Evolutionary conservation across 2,113 vertebrate genomes (phyloP).

Genomic region (Gulo gulo): DNA sequence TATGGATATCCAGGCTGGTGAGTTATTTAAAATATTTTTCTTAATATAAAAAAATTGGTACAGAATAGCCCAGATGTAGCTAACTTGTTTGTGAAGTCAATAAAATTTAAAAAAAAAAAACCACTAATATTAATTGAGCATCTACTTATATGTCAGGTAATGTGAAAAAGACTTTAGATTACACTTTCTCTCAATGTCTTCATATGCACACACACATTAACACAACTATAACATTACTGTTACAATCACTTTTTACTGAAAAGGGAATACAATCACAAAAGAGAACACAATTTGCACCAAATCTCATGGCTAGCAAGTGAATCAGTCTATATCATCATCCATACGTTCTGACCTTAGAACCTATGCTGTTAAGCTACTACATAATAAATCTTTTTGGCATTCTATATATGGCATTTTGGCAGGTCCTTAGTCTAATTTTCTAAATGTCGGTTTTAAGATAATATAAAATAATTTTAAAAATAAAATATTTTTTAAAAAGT

Average conservation of each 20-base stretch:
- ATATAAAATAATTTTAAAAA: not conserved
- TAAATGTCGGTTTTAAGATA: not conserved
- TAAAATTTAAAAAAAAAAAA: not conserved
- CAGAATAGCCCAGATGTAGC: not conserved
- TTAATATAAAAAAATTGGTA: not conserved
- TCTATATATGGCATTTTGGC: not conserved
- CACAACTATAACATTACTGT: not conserved
- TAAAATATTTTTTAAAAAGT: not conserved
- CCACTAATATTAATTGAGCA: not conserved
- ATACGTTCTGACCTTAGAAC: not conserved
- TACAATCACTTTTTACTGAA: not conserved
- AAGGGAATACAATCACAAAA: not conserved
- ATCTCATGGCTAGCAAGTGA: not conserved
- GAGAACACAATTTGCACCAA: not conserved
- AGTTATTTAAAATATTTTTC: not conserved
- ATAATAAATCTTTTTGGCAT: not conserved
- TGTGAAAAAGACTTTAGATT: not conserved
- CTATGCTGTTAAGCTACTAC: not conserved
- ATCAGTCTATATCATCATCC: not conserved
- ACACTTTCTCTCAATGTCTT: not conserved
- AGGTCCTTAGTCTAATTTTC: not conserved
- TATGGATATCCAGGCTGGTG: not conserved
- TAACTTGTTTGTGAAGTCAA: not conserved
- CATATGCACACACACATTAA: not conserved
- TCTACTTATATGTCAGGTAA: not conserved